phyloP scores from a whole-genome alignment of 2,888 invertebrate genomes.

The Chymomyza procnemis region DNA sequence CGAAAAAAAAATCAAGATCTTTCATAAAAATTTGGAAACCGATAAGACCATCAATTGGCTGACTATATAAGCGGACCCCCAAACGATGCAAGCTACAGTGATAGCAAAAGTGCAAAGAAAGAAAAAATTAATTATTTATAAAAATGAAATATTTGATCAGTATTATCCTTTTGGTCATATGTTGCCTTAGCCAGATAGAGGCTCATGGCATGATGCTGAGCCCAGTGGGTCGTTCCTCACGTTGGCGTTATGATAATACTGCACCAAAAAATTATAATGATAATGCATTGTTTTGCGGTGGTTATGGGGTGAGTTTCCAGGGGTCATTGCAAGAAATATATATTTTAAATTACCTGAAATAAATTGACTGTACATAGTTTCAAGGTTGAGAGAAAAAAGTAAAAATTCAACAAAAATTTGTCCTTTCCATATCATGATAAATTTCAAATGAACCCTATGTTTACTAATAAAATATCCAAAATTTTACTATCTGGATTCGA shows the following conservation, averaged over 20 bases:
- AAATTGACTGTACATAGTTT: too few species aligned
- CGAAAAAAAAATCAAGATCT: slow-evolving; percentile 27
- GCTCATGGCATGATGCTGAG: slow-evolving; percentile 81
- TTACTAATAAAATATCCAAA: too few species aligned
- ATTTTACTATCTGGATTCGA: too few species aligned
- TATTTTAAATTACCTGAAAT: neutral
- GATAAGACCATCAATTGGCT: slow-evolving; percentile 42
- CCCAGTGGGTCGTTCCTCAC: slow-evolving; percentile 80
- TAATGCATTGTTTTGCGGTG: slow-evolving; percentile 81
- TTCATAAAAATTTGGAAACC: slow-evolving; percentile 16
- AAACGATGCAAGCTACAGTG: neutral
- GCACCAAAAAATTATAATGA: slow-evolving; percentile 80
- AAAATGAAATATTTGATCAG: slow-evolving; percentile 3
- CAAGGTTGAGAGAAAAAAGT: too few species aligned
- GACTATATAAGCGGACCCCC: slow-evolving; percentile 44
- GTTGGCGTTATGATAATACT: slow-evolving; percentile 80
- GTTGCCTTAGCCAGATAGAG: slow-evolving; percentile 18
- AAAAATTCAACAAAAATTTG: too few species aligned
- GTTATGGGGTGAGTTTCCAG: slow-evolving; percentile 68
- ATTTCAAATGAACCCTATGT: too few species aligned
- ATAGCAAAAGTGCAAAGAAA: slow-evolving; percentile 19
- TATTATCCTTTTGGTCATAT: slow-evolving; percentile 9
- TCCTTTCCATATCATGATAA: too few species aligned
- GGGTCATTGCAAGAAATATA: neutral
- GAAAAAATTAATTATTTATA: slow-evolving; percentile 24